A percentile compares a stretch with the other conserved stretches of the same genome.
phyloP scores from a whole-genome alignment of 1,140 invertebrate species.

The Diprion similis region DNA sequence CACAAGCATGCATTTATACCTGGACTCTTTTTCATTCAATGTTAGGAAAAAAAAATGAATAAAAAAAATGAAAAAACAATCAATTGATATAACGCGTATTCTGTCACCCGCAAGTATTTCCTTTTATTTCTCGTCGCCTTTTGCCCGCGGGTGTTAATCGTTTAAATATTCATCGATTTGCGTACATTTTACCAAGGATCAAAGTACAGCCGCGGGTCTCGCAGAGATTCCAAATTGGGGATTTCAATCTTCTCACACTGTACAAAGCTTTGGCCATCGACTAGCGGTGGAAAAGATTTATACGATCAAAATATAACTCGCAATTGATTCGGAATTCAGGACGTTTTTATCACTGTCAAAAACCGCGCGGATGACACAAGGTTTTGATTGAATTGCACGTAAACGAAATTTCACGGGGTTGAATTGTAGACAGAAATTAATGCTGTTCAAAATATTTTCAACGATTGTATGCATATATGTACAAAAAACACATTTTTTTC shows the following conservation, averaged over 20 bases:
- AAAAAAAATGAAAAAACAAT: neutral
- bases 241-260: no score
- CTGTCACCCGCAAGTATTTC: neutral
- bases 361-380: no score
- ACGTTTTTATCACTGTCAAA: no score
- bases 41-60: neutral
- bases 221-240: no score
- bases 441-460: no score
- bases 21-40: no score
- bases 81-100: neutral
- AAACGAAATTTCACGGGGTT: no score
- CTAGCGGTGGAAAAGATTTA: neutral
- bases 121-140: neutral
- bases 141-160: neutral
- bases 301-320: neutral
- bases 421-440: no score
- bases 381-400: no score
- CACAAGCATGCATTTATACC: no score
- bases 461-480: no score
- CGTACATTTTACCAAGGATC: neutral
- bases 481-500: no score
- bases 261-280: neutral
- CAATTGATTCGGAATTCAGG: neutral
- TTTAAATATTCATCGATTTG: neutral
- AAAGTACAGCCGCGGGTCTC: neutral